Evolutionary conservation across 2,888 invertebrate species (phyloP).

Genomic region (Selenia dentaria): DNA sequence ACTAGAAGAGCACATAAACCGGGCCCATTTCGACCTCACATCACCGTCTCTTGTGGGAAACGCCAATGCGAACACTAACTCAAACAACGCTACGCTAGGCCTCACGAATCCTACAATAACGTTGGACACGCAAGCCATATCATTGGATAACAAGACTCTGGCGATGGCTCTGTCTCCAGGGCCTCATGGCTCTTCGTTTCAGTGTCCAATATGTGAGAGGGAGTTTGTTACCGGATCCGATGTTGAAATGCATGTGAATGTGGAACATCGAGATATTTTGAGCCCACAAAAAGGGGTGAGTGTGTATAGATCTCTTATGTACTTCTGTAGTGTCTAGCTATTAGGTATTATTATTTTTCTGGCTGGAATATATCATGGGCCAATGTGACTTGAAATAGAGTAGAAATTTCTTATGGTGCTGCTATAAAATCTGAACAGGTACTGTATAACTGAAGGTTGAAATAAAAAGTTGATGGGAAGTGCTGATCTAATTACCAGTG

Average conservation of each 20-base stretch:
- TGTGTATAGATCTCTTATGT: too few species aligned
- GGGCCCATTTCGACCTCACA: slow-evolving; percentile 92
- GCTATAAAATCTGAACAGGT: too few species aligned
- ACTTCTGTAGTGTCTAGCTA: background rate
- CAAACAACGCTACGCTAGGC: slow-evolving; percentile 60
- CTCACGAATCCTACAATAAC: slow-evolving; percentile 62
- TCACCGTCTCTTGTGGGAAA: slow-evolving; percentile 86
- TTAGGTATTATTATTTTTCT: too few species aligned
- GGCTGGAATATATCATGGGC: too few species aligned
- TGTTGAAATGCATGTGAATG: slow-evolving; percentile 93
- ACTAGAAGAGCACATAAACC: slow-evolving; percentile 93
- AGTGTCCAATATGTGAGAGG: slow-evolving; percentile 92
- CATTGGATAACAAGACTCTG: slow-evolving; percentile 42
- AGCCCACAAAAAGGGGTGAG: slow-evolving; percentile 85
- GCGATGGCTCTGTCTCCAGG: slow-evolving; percentile 79
- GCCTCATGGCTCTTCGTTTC: slow-evolving; percentile 81
- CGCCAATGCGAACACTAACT: slow-evolving; percentile 65
- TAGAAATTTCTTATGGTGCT: too few species aligned
- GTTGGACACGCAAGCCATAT: slow-evolving; percentile 55
- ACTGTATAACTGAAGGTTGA: too few species aligned
- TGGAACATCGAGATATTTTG: slow-evolving; percentile 92
- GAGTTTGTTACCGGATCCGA: slow-evolving; percentile 90
- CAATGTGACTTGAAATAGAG: too few species aligned
- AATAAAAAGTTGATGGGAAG: too few species aligned
- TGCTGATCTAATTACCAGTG: too few species aligned